Evolutionary conservation across 1,140 invertebrate genomes (phyloP).

Genomic region (Drosophila equinoxialis): DNA sequence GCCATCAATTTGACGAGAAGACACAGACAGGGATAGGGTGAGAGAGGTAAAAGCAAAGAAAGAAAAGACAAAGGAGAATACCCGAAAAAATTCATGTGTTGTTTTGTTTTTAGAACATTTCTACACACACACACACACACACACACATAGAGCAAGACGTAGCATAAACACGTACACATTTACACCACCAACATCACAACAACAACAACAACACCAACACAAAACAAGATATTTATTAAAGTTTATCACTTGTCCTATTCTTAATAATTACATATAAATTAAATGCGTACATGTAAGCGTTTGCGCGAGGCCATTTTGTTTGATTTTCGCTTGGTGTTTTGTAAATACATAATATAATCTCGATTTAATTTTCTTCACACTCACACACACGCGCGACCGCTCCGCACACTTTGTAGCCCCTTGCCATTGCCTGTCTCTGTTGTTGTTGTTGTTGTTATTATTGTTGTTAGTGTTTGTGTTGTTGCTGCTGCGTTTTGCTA

Average conservation of each 20-base stretch:
- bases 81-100: conserved; percentile 26
- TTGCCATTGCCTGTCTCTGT: background rate
- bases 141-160: background rate
- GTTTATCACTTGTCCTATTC: background rate
- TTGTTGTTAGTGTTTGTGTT: background rate
- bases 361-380: conserved; percentile 40
- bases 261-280: conserved; percentile 1
- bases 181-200: conserved; percentile 39
- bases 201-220: conserved; percentile 25
- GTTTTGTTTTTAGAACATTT: conserved; percentile 63
- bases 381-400: conserved; percentile 2
- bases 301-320: conserved; percentile 51
- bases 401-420: conserved; percentile 4
- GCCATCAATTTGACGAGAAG: conserved; percentile 42
- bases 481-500: background rate
- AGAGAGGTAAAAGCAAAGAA: background rate
- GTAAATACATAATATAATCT: conserved; percentile 50
- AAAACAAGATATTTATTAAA: conserved; percentile 4
- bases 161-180: conserved; percentile 25
- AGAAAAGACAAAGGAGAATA: background rate
- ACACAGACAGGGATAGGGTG: background rate
- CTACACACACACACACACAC: conserved; percentile 34
- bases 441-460: too few relatives aligned
- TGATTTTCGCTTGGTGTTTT: conserved; percentile 35
- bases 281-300: conserved; percentile 12